phyloP scores from a whole-genome alignment of 1,140 invertebrate species.

The Leptoteleia sp. region DNA sequence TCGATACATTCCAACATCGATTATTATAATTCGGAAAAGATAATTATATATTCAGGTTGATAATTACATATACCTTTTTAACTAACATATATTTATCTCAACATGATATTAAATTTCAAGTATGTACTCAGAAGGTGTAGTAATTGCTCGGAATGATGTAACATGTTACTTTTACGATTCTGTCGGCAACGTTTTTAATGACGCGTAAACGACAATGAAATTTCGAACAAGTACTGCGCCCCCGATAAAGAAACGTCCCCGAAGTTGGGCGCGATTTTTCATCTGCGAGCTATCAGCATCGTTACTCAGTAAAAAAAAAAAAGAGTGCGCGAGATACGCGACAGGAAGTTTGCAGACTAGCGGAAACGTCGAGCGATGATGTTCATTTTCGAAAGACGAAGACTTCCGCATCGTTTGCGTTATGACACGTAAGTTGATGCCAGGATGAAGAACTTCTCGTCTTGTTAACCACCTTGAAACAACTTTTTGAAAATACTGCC shows the following conservation, averaged over 20 bases:
- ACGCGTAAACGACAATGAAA: slow-evolving; percentile 3
- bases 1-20: too few relatives aligned
- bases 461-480: slow-evolving; percentile 15
- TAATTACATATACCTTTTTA: too few relatives aligned
- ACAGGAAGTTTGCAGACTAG: slow-evolving; percentile 61
- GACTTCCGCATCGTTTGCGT: slow-evolving; percentile 61
- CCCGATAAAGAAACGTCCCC: slow-evolving; percentile 20
- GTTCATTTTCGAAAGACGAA: slow-evolving; percentile 62
- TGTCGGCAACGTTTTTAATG: slow-evolving; percentile 1
- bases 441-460: slow-evolving; percentile 31
- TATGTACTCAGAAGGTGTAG: too few relatives aligned
- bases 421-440: slow-evolving; percentile 48
- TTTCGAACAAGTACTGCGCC: slow-evolving; percentile 15
- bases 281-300: slow-evolving; percentile 57
- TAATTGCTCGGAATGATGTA: too few relatives aligned
- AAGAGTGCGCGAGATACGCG: slow-evolving; percentile 56
- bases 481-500: slow-evolving; percentile 12
- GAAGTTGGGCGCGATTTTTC: slow-evolving; percentile 57
- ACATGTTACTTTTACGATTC: too few relatives aligned
- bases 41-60: too few relatives aligned
- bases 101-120: too few relatives aligned
- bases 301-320: slow-evolving; percentile 62
- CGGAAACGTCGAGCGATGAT: slow-evolving; percentile 61
- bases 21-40: too few relatives aligned
- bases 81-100: too few relatives aligned